These are phyloP conservation scores for Hirudo medicinalis DNA, from an alignment of 1,140 invertebrate genomes.

Conservation along the genomic window DNA sequence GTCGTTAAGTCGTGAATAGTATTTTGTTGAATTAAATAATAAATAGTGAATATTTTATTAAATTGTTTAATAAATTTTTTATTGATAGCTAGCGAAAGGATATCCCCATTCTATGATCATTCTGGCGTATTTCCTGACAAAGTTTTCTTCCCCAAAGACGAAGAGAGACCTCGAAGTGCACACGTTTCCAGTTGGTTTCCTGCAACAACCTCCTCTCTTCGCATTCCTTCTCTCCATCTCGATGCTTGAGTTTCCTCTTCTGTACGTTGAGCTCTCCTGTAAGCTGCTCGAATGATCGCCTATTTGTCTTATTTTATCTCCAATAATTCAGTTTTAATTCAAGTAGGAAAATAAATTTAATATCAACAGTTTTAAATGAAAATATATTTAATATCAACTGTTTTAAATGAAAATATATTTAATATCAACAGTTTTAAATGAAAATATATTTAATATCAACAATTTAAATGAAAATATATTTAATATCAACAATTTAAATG, in stretches of 20 bases:
- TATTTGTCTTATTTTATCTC: no score
- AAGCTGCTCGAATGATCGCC: not conserved
- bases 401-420: no score
- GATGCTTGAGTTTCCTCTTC: not conserved
- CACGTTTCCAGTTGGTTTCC: not conserved
- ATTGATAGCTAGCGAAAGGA: slow-evolving; percentile 47
- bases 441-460: no score
- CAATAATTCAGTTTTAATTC: no score
- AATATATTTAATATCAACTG: no score
- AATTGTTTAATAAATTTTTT: not conserved
- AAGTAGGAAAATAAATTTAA: no score
- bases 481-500: no score
- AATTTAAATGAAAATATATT: no score
- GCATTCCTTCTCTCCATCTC: slow-evolving; percentile 13
- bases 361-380: no score
- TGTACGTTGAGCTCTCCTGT: not conserved
- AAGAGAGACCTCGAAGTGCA: slow-evolving; percentile 57
- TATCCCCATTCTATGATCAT: slow-evolving; percentile 99
- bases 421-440: no score
- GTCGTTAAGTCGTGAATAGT: no score
- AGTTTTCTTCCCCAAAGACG: slow-evolving; percentile 93
- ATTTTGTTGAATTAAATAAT: slow-evolving; percentile 37
- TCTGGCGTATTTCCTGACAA: slow-evolving; percentile 85
- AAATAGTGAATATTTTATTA: no score
- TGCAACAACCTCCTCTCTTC: slow-evolving; percentile 13